These are phyloP conservation scores for Strix uralensis DNA, from an alignment of 2,113 vertebrate species.

Conservation along the genomic window DNA sequence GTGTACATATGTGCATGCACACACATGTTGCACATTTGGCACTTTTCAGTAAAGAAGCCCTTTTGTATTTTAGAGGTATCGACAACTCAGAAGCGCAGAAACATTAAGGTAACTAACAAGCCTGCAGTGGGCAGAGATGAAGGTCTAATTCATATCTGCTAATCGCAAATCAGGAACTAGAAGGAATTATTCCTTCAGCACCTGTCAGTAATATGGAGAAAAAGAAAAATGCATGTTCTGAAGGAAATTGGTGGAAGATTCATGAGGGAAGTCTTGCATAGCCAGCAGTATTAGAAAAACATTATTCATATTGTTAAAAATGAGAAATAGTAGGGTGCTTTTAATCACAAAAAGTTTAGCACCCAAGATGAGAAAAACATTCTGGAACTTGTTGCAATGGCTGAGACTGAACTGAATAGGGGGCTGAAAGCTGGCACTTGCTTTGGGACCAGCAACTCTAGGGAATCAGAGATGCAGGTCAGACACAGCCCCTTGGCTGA, in stretches of 20 bases:
- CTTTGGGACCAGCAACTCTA: background rate
- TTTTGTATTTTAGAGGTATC: background rate
- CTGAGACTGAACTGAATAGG: background rate
- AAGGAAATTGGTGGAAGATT: background rate
- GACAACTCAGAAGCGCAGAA: background rate
- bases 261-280: background rate
- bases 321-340: background rate
- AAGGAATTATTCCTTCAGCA: background rate
- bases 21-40: rapidly evolving
- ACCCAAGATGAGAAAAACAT: background rate
- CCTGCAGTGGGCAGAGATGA: background rate
- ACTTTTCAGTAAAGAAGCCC: background rate
- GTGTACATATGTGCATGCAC: too few species aligned
- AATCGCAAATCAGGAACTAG: background rate
- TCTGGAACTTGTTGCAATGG: background rate
- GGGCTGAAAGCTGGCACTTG: background rate
- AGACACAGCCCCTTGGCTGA: background rate
- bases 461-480: background rate
- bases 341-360: background rate
- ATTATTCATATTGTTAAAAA: background rate
- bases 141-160: background rate
- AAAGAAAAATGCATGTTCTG: background rate
- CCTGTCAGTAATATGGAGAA: background rate
- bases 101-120: background rate
- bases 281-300: background rate